Evolutionary conservation across 2,888 invertebrate genomes (phyloP).

Genomic region (Parnassius orleans): DNA sequence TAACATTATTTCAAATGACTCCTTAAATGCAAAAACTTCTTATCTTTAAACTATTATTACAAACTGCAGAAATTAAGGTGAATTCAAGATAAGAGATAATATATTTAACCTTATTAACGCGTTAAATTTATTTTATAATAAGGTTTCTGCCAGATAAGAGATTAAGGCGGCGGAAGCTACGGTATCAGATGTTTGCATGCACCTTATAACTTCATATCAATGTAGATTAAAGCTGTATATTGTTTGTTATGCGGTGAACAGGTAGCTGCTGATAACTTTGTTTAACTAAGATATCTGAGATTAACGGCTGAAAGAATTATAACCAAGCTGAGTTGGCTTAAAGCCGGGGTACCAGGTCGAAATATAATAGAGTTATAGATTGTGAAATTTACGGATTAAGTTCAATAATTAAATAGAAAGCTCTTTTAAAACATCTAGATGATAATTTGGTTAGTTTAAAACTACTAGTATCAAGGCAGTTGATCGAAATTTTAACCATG

Average conservation of each 20-base stretch:
- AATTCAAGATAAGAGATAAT: slow-evolving; percentile 23
- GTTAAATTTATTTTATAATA: slow-evolving; percentile 33
- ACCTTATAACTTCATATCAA: slow-evolving; percentile 64
- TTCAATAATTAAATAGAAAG: no score
- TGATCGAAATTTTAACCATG: no score
- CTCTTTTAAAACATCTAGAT: no score
- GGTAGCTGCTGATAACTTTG: slow-evolving; percentile 62
- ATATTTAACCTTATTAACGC: slow-evolving; percentile 27
- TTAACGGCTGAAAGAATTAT: slow-evolving; percentile 46
- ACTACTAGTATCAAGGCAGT: no score
- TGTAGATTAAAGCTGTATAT: slow-evolving; percentile 61
- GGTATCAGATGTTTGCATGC: slow-evolving; percentile 63
- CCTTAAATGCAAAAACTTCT: no score
- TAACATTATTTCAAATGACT: no score
- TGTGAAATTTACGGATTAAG: no score
- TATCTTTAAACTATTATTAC: no score
- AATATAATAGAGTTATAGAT: slow-evolving; percentile 15
- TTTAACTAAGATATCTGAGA: slow-evolving; percentile 62
- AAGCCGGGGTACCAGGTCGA: not conserved
- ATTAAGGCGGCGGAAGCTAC: slow-evolving; percentile 73
- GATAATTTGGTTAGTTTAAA: no score
- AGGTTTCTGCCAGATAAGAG: slow-evolving; percentile 56
- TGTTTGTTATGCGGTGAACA: slow-evolving; percentile 69
- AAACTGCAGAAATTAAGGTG: not conserved
- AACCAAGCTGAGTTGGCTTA: slow-evolving; percentile 15